These are phyloP conservation scores for Lepilemur septentrionalis DNA, from an alignment of 2,797 vertebrate species.

Conservation along the genomic window DNA sequence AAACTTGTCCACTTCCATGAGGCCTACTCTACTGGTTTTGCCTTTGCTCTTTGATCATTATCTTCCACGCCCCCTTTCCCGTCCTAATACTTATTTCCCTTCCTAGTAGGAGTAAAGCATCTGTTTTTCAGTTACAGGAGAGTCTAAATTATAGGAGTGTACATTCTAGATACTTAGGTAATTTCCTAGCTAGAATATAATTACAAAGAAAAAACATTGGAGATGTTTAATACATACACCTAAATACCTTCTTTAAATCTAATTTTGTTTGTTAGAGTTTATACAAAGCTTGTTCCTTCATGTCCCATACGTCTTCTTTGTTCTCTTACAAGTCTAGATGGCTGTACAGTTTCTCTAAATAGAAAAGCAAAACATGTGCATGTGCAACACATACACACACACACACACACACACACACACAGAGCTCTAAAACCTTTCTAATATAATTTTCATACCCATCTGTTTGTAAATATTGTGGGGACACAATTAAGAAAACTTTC, in stretches of 20 bases:
- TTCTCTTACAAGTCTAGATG: not conserved
- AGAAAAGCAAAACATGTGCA: not conserved
- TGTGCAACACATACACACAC: not conserved
- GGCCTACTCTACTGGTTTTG: not conserved
- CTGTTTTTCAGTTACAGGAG: not conserved
- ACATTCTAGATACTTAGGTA: not conserved
- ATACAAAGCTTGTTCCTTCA: not conserved
- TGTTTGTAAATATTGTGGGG: not conserved
- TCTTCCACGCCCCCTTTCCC: not conserved
- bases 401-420: not conserved
- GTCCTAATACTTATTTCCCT: not conserved
- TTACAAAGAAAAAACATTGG: not conserved
- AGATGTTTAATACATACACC: not conserved
- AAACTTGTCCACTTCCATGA: not conserved
- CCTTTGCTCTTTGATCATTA: not conserved
- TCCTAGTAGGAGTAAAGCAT: not conserved
- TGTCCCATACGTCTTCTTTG: not conserved
- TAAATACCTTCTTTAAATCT: not conserved
- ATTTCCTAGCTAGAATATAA: constrained; percentile 16
- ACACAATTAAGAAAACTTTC: not conserved
- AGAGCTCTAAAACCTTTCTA: not conserved
- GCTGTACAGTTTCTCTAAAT: not conserved
- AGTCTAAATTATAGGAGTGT: not conserved
- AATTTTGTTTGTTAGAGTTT: constrained; percentile 20
- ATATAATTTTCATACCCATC: not conserved